Evolutionary conservation across 2,797 vertebrate species (phyloP).

Genomic region (Peromyscus eremicus): DNA sequence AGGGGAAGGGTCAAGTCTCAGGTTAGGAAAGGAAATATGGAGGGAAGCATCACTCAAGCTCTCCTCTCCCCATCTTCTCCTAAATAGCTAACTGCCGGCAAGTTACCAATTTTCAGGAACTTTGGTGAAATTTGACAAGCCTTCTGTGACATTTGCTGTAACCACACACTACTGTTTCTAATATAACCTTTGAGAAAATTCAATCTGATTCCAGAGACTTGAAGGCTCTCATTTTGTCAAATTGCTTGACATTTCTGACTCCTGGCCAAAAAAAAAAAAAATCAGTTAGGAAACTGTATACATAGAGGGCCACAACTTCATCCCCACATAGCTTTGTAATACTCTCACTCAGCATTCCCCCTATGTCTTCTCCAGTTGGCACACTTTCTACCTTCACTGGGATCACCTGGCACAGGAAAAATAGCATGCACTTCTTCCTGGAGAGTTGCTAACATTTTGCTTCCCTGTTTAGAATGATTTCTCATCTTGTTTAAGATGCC

Average conservation of each 20-base stretch:
- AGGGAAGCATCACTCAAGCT: accelerated
- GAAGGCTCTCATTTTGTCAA: conserved; percentile 50
- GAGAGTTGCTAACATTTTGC: neutral
- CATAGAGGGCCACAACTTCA: neutral
- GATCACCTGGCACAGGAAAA: neutral
- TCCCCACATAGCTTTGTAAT: accelerated
- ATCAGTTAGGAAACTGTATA: neutral
- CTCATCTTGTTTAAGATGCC: neutral
- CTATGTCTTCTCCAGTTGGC: neutral
- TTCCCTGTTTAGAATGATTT: neutral
- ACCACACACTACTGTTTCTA: conserved; percentile 28
- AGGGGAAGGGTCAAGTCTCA: neutral
- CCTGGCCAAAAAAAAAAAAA: neutral
- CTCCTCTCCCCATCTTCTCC: no score
- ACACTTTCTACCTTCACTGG: neutral
- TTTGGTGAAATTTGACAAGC: neutral
- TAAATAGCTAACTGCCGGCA: neutral
- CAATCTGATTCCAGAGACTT: neutral
- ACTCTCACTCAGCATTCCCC: accelerated
- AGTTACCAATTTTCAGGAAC: neutral
- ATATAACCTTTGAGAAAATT: conserved; percentile 61
- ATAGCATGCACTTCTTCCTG: accelerated
- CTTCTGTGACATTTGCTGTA: conserved; percentile 37
- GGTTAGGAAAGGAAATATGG: no score
- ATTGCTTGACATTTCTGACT: neutral